These are phyloP conservation scores for Elaphurus davidianus DNA, from an alignment of 2,113 vertebrate genomes.

Conservation along the genomic window DNA sequence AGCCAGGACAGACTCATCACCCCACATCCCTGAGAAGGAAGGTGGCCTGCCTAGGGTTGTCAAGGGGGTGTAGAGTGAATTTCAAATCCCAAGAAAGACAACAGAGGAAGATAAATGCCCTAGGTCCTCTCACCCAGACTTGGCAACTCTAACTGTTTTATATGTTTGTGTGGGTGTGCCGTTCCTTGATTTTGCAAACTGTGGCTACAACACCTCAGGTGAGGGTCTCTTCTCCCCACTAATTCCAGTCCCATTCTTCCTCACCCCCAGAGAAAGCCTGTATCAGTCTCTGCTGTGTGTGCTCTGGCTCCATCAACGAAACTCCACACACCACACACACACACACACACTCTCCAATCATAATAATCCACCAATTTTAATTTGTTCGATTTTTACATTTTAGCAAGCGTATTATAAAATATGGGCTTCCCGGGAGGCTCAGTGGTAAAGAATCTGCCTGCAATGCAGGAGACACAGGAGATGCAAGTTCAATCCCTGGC, in stretches of 20 bases:
- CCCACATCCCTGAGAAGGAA: not conserved
- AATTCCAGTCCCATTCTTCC: not conserved
- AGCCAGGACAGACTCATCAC: not conserved
- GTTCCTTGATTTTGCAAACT: not conserved
- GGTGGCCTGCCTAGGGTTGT: not conserved
- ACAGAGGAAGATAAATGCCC: not conserved
- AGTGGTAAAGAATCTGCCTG: not conserved
- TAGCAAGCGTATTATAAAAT: not conserved
- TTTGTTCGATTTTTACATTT: not conserved
- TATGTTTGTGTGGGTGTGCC: not conserved
- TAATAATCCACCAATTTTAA: not conserved
- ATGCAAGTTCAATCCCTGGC: not conserved
- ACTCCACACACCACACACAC: fast-evolving
- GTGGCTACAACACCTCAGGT: not conserved
- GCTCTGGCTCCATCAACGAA: not conserved
- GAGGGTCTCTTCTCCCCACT: not conserved
- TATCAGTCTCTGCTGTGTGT: not conserved
- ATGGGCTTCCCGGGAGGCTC: fast-evolving
- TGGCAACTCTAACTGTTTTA: not conserved
- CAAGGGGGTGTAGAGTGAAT: not conserved
- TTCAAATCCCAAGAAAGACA: not conserved
- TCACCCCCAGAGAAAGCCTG: not conserved
- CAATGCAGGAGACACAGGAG: not conserved
- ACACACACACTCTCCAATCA: not conserved
- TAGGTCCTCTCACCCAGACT: not conserved